Evolutionary conservation across 1,140 invertebrate genomes (phyloP).

Genomic region (Cotesia typhae): DNA sequence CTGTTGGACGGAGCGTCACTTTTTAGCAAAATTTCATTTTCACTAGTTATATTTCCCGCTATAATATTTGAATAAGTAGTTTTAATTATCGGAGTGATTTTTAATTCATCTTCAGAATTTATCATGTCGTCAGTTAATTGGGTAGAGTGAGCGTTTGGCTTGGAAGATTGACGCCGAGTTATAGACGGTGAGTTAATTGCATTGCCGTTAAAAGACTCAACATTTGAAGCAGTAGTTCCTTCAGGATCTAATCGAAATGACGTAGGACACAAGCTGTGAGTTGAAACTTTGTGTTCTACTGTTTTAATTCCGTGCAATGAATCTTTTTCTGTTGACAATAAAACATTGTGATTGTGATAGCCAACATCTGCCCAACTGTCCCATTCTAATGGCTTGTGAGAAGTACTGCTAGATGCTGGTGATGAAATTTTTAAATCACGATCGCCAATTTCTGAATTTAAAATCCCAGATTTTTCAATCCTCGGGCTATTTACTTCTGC

Average conservation of each 20-base stretch:
- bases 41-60: slow-evolving; percentile 34
- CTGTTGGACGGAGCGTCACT: slow-evolving; percentile 11
- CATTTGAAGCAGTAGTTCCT: slow-evolving; percentile 32
- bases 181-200: slow-evolving; percentile 30
- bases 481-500: slow-evolving; percentile 41
- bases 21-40: slow-evolving; percentile 25
- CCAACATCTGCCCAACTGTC: slow-evolving; percentile 81
- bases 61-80: slow-evolving; percentile 47
- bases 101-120: slow-evolving; percentile 57
- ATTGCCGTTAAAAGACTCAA: slow-evolving; percentile 3
- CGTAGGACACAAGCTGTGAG: slow-evolving; percentile 52
- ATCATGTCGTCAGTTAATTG: slow-evolving; percentile 47
- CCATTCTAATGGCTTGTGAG: slow-evolving; percentile 76
- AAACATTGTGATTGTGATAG: slow-evolving; percentile 69
- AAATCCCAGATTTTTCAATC: slow-evolving; percentile 23
- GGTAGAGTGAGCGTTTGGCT: slow-evolving; percentile 58
- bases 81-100: slow-evolving; percentile 63
- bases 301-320: slow-evolving; percentile 65
- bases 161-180: neutral
- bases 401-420: slow-evolving; percentile 72
- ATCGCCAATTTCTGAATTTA: slow-evolving; percentile 4
- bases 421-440: slow-evolving; percentile 59
- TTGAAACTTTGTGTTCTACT: slow-evolving; percentile 69
- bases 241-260: slow-evolving; percentile 26
- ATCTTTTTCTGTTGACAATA: slow-evolving; percentile 57